Percentiles rank a stretch among this genome's conserved stretches.
phyloP scores from a whole-genome alignment of 2,888 invertebrate genomes.

The Drosophila histrio region DNA sequence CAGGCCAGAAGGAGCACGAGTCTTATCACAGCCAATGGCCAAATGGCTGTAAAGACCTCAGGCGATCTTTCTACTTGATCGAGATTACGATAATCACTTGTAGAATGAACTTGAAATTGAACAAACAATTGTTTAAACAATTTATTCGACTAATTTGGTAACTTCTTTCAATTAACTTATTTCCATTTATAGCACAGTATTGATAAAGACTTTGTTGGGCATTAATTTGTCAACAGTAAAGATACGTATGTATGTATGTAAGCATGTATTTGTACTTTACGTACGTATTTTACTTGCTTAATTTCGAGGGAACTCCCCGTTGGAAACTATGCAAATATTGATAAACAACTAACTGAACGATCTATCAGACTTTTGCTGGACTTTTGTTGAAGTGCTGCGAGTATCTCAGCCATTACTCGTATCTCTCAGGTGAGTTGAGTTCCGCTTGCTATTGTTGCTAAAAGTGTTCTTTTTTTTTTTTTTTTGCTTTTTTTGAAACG shows the following conservation, averaged over 20 bases:
- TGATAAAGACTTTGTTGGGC: neutral
- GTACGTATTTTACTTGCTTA: neutral
- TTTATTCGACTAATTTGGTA: neutral
- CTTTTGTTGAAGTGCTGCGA: neutral
- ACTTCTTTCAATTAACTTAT: too few relatives aligned
- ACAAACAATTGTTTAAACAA: neutral
- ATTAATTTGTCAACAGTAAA: neutral
- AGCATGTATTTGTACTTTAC: neutral
- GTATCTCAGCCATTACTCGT: neutral
- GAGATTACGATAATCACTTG: neutral
- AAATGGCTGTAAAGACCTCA: neutral
- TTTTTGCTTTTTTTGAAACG: neutral
- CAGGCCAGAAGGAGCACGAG: neutral
- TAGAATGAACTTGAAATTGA: neutral
- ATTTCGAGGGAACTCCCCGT: constrained; percentile 6
- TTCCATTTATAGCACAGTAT: neutral
- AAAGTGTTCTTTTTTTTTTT: neutral
- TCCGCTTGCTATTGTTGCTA: neutral
- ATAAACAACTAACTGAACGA: constrained; percentile 14
- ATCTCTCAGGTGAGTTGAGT: neutral
- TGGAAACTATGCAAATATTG: constrained; percentile 17
- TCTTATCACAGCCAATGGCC: neutral
- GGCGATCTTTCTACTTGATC: neutral
- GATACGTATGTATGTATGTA: neutral
- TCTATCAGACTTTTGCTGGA: constrained; percentile 1